Evolutionary conservation across 1,140 invertebrate genomes (phyloP).

Genomic region (Liolophura sinensis): DNA sequence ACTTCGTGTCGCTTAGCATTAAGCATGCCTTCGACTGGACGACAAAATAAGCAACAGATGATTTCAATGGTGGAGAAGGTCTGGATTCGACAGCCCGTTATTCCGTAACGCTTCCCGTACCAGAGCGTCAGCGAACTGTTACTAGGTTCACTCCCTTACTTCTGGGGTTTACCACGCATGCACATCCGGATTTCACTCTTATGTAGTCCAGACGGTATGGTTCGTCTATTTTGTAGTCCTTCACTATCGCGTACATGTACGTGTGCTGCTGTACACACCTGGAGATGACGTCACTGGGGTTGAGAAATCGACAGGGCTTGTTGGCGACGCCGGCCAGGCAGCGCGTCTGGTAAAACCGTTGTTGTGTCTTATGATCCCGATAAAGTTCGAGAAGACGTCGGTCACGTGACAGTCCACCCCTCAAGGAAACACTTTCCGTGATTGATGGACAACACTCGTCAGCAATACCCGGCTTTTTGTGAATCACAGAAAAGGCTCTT

Average conservation of each 20-base stretch:
- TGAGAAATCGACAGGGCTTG: slow-evolving; percentile 76
- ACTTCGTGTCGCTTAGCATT: no score
- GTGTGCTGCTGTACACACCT: slow-evolving; percentile 81
- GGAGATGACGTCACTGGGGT: slow-evolving; percentile 70
- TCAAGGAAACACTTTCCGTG: slow-evolving; percentile 75
- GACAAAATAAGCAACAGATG: no score
- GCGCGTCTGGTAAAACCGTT: slow-evolving; percentile 78
- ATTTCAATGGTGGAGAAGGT: no score
- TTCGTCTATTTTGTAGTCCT: slow-evolving; percentile 57
- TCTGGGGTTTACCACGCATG: slow-evolving; percentile 68
- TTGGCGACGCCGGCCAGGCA: slow-evolving; percentile 72
- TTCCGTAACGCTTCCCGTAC: no score
- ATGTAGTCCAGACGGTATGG: slow-evolving; percentile 81
- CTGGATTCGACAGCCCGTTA: no score
- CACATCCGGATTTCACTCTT: slow-evolving; percentile 77
- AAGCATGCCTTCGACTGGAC: no score
- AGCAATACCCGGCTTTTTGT: no score
- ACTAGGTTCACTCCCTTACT: no score
- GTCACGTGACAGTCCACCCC: slow-evolving; percentile 74
- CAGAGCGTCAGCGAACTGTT: no score
- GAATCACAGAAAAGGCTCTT: no score
- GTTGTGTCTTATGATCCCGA: slow-evolving; percentile 64
- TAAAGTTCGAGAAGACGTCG: slow-evolving; percentile 77
- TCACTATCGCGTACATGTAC: slow-evolving; percentile 82
- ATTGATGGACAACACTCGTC: slow-evolving; percentile 77